phyloP scores from a whole-genome alignment of 2,797 vertebrate species.

The Triplophysa bombifrons region DNA sequence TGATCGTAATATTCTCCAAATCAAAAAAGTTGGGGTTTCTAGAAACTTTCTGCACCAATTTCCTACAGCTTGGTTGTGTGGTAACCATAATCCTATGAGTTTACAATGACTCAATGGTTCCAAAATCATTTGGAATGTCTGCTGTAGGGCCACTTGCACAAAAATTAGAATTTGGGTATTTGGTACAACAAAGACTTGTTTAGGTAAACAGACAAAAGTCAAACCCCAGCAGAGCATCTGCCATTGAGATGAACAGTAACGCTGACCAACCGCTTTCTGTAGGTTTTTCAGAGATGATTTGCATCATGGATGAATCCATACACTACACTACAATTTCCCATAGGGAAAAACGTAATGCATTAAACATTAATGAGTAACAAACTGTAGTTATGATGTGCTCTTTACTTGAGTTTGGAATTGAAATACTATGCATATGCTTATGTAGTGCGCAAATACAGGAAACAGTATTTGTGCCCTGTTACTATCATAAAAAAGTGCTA shows the following conservation, averaged over 20 bases:
- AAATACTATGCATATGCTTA: background rate
- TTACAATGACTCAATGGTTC: background rate
- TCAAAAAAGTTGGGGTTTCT: background rate
- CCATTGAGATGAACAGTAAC: background rate
- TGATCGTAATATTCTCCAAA: background rate
- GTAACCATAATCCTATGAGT: background rate
- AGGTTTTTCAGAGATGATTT: no score
- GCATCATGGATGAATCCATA: no score
- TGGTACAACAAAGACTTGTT: constrained; percentile 5
- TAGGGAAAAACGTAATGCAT: background rate
- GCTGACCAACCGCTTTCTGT: background rate
- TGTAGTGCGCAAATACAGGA: background rate
- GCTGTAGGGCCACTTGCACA: background rate
- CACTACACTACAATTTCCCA: background rate
- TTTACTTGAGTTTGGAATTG: background rate
- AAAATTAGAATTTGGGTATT: background rate
- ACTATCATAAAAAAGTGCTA: background rate
- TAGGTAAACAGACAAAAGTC: background rate
- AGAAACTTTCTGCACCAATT: background rate
- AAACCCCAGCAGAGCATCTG: background rate
- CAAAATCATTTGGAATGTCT: background rate
- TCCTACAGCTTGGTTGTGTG: background rate
- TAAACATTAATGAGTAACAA: background rate
- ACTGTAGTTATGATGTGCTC: background rate
- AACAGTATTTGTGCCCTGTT: background rate